Conservation (phyloP, 92 coral and sea anemone species). For the Epizoanthus illoricatus region DNA sequence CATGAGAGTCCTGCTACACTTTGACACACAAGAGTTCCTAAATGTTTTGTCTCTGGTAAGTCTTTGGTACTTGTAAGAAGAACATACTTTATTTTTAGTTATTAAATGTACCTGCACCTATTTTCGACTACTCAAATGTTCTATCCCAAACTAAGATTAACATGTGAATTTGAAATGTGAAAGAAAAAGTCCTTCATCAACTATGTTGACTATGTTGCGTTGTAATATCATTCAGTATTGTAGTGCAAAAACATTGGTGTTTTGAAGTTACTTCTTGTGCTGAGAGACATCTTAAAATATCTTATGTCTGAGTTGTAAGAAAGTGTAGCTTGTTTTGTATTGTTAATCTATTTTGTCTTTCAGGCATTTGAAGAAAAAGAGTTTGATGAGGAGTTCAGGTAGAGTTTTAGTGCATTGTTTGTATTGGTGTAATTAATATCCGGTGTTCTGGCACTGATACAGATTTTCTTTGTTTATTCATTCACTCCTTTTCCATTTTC, state of each 20-base stretch:
- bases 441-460: no score
- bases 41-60: constrained; percentile 95
- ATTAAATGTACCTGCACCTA: no score
- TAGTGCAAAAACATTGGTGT: not conserved
- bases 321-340: constrained; percentile 8
- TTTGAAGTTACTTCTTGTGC: not conserved
- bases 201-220: no score
- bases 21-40: constrained; percentile 90
- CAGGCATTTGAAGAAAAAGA: constrained; percentile 95
- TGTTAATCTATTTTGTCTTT: constrained; percentile 15
- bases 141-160: no score
- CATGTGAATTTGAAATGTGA: no score
- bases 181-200: no score
- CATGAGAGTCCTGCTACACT: constrained; percentile 71
- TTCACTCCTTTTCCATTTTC: not conserved
- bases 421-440: not conserved
- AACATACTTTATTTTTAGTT: no score
- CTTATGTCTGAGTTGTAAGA: not conserved
- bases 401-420: not conserved
- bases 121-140: no score
- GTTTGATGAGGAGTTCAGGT: constrained; percentile 91
- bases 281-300: no score
- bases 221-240: not conserved
- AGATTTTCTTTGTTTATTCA: not conserved
- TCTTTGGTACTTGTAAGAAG: not conserved